Evolutionary conservation across 2,113 vertebrate species (phyloP), one percentile per base, ranked within the genome.

Genomic region (Reinhardtius hippoglossoides): DNA sequence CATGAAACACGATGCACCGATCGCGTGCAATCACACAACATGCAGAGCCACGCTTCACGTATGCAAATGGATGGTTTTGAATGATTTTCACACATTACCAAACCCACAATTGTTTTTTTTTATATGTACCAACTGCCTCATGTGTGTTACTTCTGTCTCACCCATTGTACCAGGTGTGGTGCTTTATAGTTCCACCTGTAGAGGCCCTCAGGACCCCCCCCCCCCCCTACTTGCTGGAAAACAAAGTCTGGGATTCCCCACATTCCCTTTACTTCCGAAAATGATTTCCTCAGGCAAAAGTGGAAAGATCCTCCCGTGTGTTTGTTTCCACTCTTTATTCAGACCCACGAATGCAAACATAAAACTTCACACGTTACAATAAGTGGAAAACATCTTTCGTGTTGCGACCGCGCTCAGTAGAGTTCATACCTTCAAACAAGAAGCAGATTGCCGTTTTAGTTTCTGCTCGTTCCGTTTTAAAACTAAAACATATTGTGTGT

Each of bases 221-320:
- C 9, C 18, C 67, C 56, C 31, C 12, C 65, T 35, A 54, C 26
- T 69, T 52, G 65, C 40, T 65, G 23, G 48, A 78, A 73, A 80
- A 86, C 68, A 78, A 85, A 74, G 64, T 64, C 42, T 71, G 91
- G 89, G 87, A 89, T 93, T 92, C 71, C 91, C 90, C 89, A 76
- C 78, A 92, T 92, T 93, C 82, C 84, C 69, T 78, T 67, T 26
- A 76, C 84, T 67, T 48, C 82, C 66, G 35, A 74, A 57, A 23
- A 52, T 63, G 70, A 92, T 76, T 87, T 67, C 90, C 74, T 79
- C 65, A 31, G 74, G 83, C 80, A n/a, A 31, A 80, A 82, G 73
- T 48, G 71, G 69, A 73, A 74, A 3, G 67, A 71, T 72, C 48
- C 46, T 35, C 54, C 23, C 21, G 37, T 0, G 42, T 78, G 42